Evolutionary conservation across 2,888 invertebrate species (phyloP).

Genomic region (Ormyrus rosae): DNA sequence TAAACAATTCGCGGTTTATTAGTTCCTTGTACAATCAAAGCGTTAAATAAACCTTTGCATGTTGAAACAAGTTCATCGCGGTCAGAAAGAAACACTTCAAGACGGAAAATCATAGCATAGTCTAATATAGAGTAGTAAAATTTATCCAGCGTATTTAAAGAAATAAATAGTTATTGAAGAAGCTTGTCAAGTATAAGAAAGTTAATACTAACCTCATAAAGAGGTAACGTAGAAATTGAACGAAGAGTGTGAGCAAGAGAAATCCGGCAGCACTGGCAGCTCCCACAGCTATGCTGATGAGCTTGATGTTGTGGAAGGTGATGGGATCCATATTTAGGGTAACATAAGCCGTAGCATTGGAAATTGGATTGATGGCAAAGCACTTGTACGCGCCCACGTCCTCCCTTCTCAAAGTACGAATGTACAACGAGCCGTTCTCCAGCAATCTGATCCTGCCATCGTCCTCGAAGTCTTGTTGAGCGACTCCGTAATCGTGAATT

Average conservation of each 20-base stretch:
- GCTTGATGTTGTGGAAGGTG: constrained; percentile 88
- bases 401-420: constrained; percentile 83
- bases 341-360: constrained; percentile 86
- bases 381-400: constrained; percentile 93
- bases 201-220: constrained; percentile 81
- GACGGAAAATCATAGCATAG: background rate
- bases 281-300: constrained; percentile 90
- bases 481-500: constrained; percentile 78
- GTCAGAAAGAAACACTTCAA: constrained; percentile 2
- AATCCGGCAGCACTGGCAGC: constrained; percentile 87
- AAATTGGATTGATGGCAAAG: constrained; percentile 89
- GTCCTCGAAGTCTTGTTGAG: constrained; percentile 65
- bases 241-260: constrained; percentile 86
- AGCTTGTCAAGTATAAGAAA: background rate
- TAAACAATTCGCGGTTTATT: too few relatives aligned
- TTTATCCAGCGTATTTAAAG: too few relatives aligned
- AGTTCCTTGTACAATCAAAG: too few relatives aligned
- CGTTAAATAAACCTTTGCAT: too few relatives aligned
- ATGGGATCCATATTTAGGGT: constrained; percentile 90
- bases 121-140: background rate
- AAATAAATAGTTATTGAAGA: background rate
- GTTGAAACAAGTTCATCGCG: too few relatives aligned
- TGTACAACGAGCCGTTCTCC: constrained; percentile 87
- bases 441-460: constrained; percentile 81
- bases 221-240: constrained; percentile 85